Evolutionary conservation across 1,140 invertebrate species (phyloP).

Genomic region (Lasioglossum baleicum): DNA sequence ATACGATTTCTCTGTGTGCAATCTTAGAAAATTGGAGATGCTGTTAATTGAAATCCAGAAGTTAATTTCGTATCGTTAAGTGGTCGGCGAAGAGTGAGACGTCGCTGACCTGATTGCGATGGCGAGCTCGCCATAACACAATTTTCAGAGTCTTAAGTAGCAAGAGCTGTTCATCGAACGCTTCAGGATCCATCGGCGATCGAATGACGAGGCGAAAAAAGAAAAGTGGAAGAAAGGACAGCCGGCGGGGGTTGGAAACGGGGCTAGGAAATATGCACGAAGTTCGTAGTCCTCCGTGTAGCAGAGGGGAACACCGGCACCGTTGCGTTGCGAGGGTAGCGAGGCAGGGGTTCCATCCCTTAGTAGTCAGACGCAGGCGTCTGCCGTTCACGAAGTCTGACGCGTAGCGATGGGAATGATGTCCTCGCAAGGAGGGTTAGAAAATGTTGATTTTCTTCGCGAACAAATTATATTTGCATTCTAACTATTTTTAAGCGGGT

Average conservation of each 20-base stretch:
- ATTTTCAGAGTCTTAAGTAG: no score
- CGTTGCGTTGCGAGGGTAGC: slow-evolving; percentile 15
- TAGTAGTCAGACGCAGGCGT: slow-evolving; percentile 57
- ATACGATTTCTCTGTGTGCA: no score
- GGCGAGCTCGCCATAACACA: no score
- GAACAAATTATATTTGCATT: no score
- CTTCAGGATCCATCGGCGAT: slow-evolving; percentile 25
- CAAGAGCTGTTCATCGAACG: not conserved
- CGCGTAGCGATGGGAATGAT: slow-evolving; percentile 35
- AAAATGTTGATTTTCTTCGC: no score
- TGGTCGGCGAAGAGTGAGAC: no score
- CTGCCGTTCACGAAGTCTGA: slow-evolving; percentile 28
- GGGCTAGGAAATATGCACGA: slow-evolving; percentile 19
- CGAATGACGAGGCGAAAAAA: not conserved
- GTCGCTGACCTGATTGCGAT: no score
- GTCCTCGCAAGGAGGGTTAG: not conserved
- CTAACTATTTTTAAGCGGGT: no score
- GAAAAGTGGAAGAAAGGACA: not conserved
- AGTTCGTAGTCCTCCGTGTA: slow-evolving; percentile 21
- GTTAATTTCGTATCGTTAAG: no score
- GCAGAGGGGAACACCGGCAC: not conserved
- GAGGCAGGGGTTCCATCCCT: slow-evolving; percentile 47
- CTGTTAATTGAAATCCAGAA: no score
- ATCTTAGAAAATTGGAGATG: no score
- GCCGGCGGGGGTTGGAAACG: not conserved